Base-by-base conservation (phyloP, 2,797 vertebrate species). In the Sternarchorhynchus goeldii region DNA sequence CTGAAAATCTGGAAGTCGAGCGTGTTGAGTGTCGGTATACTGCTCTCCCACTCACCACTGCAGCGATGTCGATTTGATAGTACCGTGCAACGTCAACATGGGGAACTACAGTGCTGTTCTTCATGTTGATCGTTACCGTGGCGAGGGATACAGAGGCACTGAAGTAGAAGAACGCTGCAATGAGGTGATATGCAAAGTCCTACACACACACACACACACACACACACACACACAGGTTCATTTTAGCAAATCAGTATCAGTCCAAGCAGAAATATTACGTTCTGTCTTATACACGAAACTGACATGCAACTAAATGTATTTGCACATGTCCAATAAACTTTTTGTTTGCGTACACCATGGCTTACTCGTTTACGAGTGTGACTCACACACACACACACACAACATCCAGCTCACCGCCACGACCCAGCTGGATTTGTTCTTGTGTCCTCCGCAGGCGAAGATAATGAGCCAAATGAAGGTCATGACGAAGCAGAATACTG, bases 391-490 rank as follows among this genome's bases (percentile, higher is more conserved):
- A 36, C 25, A 62, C 16, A n/a, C 31, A 34, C 0, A 63, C 2
- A 65, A 4, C 29, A 0, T 41, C 14, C 60, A 1, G 29, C 91
- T 91, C 85, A 93, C 92, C 76, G 88, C 90, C 12, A 88, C 82
- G 18, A 89, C 91, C 90, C 91, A 93, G 50, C 60, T 79, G 0
- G 88, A 65, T 77, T 83, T 84, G 85, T 78, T 92, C 76, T 82
- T 90, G 74, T 93, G 91, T 20, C 72, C 84, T 67, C 93, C 92
- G 0, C 84, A 88, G 0, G 89, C 81, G 20, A 94, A 41, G 79
- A 95, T 92, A 82, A 97, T 84, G 79, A 95, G 75, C 86, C 95
- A 91, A 76, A 96, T 80, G 0, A 82, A 91, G 3, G 94, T 91
- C 80, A 90, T 86, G 77, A 94, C 1, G 0, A 41, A 90, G 87